Evolutionary conservation across 2,888 invertebrate species (phyloP).

Genomic region (Caenorhabditis japonica): DNA sequence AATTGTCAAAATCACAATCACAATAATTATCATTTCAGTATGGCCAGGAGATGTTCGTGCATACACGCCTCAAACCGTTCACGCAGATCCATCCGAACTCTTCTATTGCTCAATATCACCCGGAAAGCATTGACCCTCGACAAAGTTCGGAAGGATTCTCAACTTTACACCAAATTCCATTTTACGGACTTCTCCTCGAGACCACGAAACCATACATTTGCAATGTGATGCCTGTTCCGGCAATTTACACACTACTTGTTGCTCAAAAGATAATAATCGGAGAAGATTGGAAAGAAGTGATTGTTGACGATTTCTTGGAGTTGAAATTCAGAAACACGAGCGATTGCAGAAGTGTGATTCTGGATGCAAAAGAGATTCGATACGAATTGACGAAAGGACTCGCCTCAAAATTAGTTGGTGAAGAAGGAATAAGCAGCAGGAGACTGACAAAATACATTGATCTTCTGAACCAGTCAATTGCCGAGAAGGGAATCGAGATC

Average conservation of each 20-base stretch:
- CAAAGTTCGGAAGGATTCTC: constrained; percentile 49
- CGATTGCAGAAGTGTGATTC: constrained; percentile 49
- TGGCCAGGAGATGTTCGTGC: constrained; percentile 73
- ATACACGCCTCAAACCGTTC: constrained; percentile 71
- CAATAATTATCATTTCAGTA: constrained; percentile 52
- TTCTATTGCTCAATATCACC: constrained; percentile 68
- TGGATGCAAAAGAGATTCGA: constrained; percentile 50
- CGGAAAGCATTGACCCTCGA: constrained; percentile 59
- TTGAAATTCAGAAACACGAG: constrained; percentile 47
- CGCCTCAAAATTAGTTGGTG: constrained; percentile 44
- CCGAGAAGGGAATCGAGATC: constrained; percentile 48
- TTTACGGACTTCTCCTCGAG: constrained; percentile 72
- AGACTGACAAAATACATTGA: constrained; percentile 45
- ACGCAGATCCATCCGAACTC: constrained; percentile 72
- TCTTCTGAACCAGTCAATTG: constrained; percentile 35
- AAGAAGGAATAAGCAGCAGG: constrained; percentile 41
- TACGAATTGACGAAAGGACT: constrained; percentile 54
- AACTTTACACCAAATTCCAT: constrained; percentile 64
- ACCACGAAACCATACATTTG: constrained; percentile 72
- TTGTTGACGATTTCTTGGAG: constrained; percentile 62
- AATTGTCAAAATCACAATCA: neutral
- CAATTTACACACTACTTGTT: constrained; percentile 53
- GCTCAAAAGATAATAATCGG: constrained; percentile 60
- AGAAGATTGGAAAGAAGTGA: constrained; percentile 28
- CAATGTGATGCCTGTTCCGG: constrained; percentile 66